These are phyloP conservation scores for Leucopsar rothschildi DNA, from an alignment of 2,113 vertebrate species.

Conservation along the genomic window DNA sequence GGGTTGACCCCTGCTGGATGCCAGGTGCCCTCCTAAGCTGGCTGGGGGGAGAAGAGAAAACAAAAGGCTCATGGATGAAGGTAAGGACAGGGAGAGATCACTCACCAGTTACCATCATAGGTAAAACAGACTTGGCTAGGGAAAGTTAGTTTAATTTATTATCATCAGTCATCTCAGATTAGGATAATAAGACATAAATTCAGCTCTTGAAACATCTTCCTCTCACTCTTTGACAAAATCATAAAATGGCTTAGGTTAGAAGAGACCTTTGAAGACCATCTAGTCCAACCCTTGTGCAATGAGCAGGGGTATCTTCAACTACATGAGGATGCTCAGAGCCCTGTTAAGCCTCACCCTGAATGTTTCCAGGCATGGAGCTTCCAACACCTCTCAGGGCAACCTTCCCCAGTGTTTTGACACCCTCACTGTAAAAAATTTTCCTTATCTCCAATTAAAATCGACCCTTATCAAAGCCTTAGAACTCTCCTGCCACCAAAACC, in stretches of 20 bases:
- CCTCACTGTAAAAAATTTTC: background rate
- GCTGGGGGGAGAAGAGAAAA: background rate
- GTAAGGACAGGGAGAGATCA: background rate
- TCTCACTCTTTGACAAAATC: background rate
- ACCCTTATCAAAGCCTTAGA: background rate
- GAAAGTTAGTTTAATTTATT: background rate
- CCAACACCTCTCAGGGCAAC: background rate
- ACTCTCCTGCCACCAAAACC: background rate
- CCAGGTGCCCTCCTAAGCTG: background rate
- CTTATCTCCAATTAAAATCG: background rate
- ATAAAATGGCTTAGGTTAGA: background rate
- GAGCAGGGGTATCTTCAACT: background rate
- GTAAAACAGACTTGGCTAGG: background rate
- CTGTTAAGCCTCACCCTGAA: background rate
- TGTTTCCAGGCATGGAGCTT: background rate
- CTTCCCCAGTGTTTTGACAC: background rate
- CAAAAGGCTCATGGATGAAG: background rate
- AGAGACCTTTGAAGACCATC: background rate
- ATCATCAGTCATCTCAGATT: background rate
- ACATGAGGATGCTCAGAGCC: background rate
- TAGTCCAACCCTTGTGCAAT: background rate
- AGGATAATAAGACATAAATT: background rate
- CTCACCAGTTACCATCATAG: background rate
- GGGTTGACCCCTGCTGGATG: background rate
- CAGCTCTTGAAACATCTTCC: background rate